These are phyloP conservation scores for Harpagifer antarcticus DNA, from an alignment of 2,797 vertebrate genomes.

Conservation along the genomic window DNA sequence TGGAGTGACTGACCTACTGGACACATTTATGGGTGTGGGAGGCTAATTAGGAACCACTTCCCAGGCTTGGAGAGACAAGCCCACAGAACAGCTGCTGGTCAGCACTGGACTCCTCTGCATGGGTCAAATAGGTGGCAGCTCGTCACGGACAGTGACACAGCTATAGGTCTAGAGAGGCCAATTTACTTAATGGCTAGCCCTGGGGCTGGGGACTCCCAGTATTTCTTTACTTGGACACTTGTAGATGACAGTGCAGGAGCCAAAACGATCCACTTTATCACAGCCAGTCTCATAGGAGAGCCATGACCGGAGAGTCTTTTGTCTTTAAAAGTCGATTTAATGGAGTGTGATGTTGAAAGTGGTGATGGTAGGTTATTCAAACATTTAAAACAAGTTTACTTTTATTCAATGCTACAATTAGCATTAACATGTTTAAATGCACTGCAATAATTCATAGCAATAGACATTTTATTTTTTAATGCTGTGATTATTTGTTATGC, in stretches of 20 bases:
- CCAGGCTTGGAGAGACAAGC: conserved; percentile 85
- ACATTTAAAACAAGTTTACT: conserved; percentile 15
- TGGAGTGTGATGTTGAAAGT: conserved; percentile 48
- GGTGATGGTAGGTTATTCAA: conserved; percentile 28
- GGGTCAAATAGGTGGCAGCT: conserved; percentile 87
- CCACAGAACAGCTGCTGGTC: conserved; percentile 87
- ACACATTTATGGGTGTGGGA: conserved; percentile 90
- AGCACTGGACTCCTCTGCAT: conserved; percentile 82
- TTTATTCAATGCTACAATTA: conserved; percentile 35
- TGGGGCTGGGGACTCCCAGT: conserved; percentile 75
- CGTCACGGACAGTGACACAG: conserved; percentile 83
- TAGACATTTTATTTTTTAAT: conserved; percentile 13
- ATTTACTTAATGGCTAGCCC: conserved; percentile 85
- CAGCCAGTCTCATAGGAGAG: conserved; percentile 61
- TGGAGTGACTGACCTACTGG: conserved; percentile 81
- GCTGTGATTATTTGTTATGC: conserved; percentile 43
- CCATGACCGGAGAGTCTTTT: conserved; percentile 46
- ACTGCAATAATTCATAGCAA: neutral
- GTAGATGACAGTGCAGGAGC: conserved; percentile 77
- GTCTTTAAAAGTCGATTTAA: conserved; percentile 70
- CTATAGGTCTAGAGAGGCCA: conserved; percentile 84
- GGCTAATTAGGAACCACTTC: conserved; percentile 88
- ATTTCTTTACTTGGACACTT: conserved; percentile 80
- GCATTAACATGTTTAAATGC: conserved; percentile 27
- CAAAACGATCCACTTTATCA: conserved; percentile 76